Evolutionary conservation across 2,113 vertebrate species (phyloP), one percentile per base, ranked within the genome.

Genomic region (Cnemophilus loriae): DNA sequence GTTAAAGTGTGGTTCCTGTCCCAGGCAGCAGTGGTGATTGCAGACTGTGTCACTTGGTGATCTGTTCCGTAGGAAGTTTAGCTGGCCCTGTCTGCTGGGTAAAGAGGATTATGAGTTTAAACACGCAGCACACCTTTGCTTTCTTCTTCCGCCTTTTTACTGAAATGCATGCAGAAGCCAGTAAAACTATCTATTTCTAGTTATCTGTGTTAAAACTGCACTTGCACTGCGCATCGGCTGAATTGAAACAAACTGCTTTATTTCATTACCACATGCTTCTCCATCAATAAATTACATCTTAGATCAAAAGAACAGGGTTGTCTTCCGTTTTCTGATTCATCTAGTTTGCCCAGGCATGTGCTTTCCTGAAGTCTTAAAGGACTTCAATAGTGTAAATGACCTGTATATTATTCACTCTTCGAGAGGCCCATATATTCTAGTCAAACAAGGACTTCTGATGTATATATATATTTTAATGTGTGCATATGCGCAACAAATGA

Each of bases 401-500:
- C 78, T 67, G 17, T 4, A 4, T 32, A 39, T 67, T 69, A 82
- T 49, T 81, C 37, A 74, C 24, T 85, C 32, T 63, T 91, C 60
- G 44, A 28, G 32, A 83, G 32, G 16, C 8, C 78, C 55, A 35
- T 33, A 87, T 63, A 53, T 61, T 76, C 61, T 16, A 79, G 61
- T 65, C 14, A 94, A 81, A 79, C 44, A 44, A 63, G 20, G 37
- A 79, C 26, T 84, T 89, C 33, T 10, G 21, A 39, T 35, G 8
- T 8, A 1, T 46, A 16, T 23, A 1, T 42, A 4, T 44, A 3
- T n/a, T 11, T 46, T 30, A 39, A 3, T 60, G 5, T 60, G 3
- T 33, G 18, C 14, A 44, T 56, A 33, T 33, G 24, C 41, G 20
- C 23, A 33, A 37, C 28, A 84, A 49, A 47, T 63, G n/a, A 76